Percentiles rank a stretch among this genome's conserved stretches.
Evolutionary conservation across 2,797 vertebrate species (phyloP).

Genomic region (Cossypha dichroa): DNA sequence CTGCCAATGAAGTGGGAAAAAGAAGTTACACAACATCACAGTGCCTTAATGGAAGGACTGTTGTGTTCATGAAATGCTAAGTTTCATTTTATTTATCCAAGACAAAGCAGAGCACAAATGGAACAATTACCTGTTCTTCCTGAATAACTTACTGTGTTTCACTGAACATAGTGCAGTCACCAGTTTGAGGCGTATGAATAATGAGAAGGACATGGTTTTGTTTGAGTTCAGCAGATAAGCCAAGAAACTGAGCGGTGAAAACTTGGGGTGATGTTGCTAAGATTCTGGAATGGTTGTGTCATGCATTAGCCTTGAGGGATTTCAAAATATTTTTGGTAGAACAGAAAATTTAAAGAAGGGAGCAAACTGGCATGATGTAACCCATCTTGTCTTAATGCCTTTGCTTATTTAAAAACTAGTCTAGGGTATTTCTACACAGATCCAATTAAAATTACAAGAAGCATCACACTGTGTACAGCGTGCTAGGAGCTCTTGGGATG

Average conservation of each 20-base stretch:
- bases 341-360: background rate
- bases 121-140: background rate
- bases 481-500: background rate
- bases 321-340: background rate
- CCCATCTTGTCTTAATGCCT: background rate
- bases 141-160: background rate
- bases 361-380: background rate
- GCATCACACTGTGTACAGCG: background rate
- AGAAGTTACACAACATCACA: background rate
- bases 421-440: background rate
- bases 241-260: background rate
- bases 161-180: background rate
- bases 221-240: background rate
- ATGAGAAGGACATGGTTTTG: background rate
- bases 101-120: background rate
- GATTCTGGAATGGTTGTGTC: background rate
- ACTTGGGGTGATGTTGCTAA: background rate
- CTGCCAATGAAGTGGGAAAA: background rate
- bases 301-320: background rate
- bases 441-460: constrained; percentile 21
- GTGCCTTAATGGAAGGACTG: background rate
- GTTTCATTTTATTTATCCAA: background rate
- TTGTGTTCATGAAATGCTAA: background rate
- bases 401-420: background rate
- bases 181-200: background rate